Percentiles rank a stretch among this genome's conserved stretches.
Evolutionary conservation across 1,140 invertebrate genomes (phyloP).

Genomic region (Solen grandis): DNA sequence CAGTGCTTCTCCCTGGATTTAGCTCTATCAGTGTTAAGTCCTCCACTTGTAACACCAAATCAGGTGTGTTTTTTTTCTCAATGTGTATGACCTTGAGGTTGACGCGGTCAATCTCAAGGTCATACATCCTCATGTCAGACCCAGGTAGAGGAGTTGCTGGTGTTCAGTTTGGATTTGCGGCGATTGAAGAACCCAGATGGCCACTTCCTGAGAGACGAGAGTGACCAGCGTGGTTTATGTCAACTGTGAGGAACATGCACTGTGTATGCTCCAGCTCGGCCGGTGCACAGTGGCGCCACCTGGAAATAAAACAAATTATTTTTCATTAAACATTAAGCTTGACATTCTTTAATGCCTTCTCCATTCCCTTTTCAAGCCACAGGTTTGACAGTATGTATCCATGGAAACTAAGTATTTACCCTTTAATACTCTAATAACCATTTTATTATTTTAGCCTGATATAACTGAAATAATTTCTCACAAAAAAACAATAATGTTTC

Average conservation of each 20-base stretch:
- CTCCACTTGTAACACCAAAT: too few relatives aligned
- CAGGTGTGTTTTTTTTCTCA: too few relatives aligned
- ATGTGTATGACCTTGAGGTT: neutral
- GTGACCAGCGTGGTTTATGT: constrained; percentile 74
- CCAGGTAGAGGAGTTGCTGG: constrained; percentile 47
- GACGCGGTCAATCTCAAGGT: neutral
- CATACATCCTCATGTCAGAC: neutral
- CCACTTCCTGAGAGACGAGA: constrained; percentile 74
- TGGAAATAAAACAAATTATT: constrained; percentile 68
- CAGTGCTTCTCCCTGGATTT: too few relatives aligned
- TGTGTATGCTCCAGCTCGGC: constrained; percentile 93
- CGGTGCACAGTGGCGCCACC: constrained; percentile 88
- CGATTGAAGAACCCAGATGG: constrained; percentile 74
- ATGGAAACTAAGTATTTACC: neutral
- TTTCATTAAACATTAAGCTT: too few relatives aligned
- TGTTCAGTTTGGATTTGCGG: constrained; percentile 46
- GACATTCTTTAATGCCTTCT: neutral
- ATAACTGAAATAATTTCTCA: too few relatives aligned
- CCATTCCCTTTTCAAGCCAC: neutral
- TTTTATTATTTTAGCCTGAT: too few relatives aligned
- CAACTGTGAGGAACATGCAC: constrained; percentile 83
- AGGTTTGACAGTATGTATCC: neutral
- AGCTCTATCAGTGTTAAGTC: too few relatives aligned
- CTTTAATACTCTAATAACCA: too few relatives aligned
- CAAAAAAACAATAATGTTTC: too few relatives aligned